Evolutionary conservation across 2,888 invertebrate species (phyloP).

Genomic region (Polia nebulosa): DNA sequence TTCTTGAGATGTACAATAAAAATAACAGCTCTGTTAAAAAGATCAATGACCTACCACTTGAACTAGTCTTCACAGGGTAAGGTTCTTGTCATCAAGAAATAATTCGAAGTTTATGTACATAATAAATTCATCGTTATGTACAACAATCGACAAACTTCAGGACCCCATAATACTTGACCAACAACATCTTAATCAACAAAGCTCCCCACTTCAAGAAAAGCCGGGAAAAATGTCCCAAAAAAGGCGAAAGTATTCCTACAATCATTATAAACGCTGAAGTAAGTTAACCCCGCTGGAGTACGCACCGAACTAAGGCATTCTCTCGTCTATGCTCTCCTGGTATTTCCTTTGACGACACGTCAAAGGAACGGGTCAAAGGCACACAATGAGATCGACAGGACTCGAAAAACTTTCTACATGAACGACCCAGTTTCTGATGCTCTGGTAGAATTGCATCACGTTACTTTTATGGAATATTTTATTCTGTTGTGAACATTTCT

Average conservation of each 20-base stretch:
- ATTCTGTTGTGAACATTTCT: neutral
- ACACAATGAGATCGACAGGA: constrained; percentile 59
- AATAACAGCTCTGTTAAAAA: neutral
- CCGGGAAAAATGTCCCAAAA: constrained; percentile 18
- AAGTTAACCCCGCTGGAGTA: constrained; percentile 46
- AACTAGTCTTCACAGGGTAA: neutral
- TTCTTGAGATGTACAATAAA: neutral
- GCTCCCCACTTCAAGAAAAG: constrained; percentile 9
- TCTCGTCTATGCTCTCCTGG: constrained; percentile 52
- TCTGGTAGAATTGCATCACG: constrained; percentile 44
- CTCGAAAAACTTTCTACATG: constrained; percentile 56
- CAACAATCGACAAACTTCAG: neutral
- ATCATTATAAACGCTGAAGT: constrained; percentile 48
- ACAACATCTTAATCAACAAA: constrained; percentile 17
- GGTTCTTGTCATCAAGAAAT: neutral
- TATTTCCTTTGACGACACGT: constrained; percentile 63
- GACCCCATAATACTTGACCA: constrained; percentile 26
- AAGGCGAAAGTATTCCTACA: constrained; percentile 35
- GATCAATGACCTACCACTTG: neutral
- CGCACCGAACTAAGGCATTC: constrained; percentile 58
- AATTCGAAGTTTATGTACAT: neutral
- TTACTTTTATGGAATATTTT: constrained; percentile 12
- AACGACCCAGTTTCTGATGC: constrained; percentile 39
- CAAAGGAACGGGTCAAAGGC: constrained; percentile 64
- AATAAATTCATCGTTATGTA: neutral